Evolutionary conservation across 2,888 invertebrate genomes (phyloP), one percentile per base, ranked within the genome.

Genomic region (Celastrina argiolus): DNA sequence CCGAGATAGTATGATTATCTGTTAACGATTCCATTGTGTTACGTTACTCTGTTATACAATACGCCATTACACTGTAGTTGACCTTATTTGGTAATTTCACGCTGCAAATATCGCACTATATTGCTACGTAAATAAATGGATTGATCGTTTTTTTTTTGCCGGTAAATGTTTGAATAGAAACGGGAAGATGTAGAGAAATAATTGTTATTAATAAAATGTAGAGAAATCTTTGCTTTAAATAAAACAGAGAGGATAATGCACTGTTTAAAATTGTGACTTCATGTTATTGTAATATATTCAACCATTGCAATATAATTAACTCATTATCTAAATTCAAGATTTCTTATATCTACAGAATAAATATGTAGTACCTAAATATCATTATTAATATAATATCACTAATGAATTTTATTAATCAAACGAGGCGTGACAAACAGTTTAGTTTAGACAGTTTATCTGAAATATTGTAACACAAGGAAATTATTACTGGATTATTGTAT

Each of bases 11-110:
- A 22, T 59, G 31, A 59, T 59, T 42, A 45, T 42, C 34, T 59
- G 56, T 65, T 65, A 65, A 65, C 56, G 39, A 65, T 65, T 65
- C 31, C 26, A 65, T 28, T 56, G 56, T 45, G 26, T 65, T 65
- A 41, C 41, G 56, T 16, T 39, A 65, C 34, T 56, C 51, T 36
- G 45, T 65, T 56, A 65, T 65, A 65, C 39, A 65, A 65, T 56
- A 56, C 36, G 26, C 22, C 16, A 26, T 65, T 18, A 45, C 34
- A n/a, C n/a, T n/a, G 26, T 36, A 36, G 56, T 64, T 22, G 12
- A 10, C 39, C 61, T 39, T 61, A 61, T 61, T 61, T 36, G 61
- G 22, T 59, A 59, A 59, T 59, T 34, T 31, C 10, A 3, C 39
- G 3, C 16, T 34, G 36, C 34, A 61, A 36, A 36, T 61, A 61